A percentile compares a stretch with the other conserved stretches of the same genome.
phyloP scores from a whole-genome alignment of 2,888 invertebrate genomes.

The Falcaria lacertinaria region DNA sequence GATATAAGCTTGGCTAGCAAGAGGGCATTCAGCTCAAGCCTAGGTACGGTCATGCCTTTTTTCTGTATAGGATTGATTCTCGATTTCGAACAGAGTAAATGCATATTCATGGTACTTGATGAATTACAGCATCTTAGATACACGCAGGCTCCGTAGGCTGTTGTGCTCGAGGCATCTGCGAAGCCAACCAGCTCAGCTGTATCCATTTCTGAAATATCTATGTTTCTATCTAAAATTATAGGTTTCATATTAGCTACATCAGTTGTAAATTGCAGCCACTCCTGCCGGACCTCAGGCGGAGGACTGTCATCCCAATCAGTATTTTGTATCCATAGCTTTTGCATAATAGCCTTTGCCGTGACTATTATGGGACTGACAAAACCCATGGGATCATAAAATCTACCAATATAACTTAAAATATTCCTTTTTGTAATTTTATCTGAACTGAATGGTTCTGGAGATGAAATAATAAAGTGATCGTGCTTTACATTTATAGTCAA shows the following conservation, averaged over 20 bases:
- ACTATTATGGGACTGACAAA: constrained; percentile 10
- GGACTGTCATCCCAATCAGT: constrained; percentile 6
- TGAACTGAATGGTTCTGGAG: not conserved
- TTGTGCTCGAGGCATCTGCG: constrained; percentile 10
- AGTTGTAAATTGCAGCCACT: constrained; percentile 9
- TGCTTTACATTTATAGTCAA: constrained; percentile 3
- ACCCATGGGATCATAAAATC: constrained; percentile 16
- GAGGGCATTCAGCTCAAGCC: not conserved
- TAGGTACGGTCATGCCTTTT: not conserved
- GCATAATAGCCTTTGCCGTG: constrained; percentile 10
- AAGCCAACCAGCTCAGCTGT: constrained; percentile 12
- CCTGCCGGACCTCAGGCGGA: not conserved
- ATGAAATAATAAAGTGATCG: constrained; percentile 2
- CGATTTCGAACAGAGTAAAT: constrained; percentile 15
- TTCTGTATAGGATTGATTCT: constrained; percentile 11
- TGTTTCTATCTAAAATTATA: not conserved
- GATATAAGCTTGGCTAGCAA: not conserved
- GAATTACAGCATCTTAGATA: constrained; percentile 8
- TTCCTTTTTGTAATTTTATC: constrained; percentile 10
- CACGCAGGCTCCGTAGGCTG: constrained; percentile 12
- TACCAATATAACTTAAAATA: constrained; percentile 12
- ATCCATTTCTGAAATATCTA: not conserved
- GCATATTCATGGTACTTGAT: constrained; percentile 8
- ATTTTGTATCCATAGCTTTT: constrained; percentile 9
- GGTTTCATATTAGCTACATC: constrained; percentile 7